Base-by-base conservation (phyloP, 2,888 invertebrate species). In the Andrena bucephala region DNA sequence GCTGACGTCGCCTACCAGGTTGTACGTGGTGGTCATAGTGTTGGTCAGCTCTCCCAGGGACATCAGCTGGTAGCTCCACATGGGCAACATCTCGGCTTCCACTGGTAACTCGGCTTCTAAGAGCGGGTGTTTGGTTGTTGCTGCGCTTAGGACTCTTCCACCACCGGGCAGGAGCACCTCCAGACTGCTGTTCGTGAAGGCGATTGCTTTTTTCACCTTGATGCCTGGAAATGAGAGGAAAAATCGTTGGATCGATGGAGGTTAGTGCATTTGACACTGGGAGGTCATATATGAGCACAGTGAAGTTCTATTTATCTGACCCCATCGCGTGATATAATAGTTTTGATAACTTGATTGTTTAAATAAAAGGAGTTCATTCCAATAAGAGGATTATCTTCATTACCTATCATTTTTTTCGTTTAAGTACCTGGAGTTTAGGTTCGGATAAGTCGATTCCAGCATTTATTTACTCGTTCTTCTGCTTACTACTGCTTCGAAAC, bases 81-180 rank as follows among this genome's bases (percentile, higher is more conserved):
- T 97, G 57, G 98, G 97, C 69, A 98, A 94, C 97, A 98, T 97
- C 95, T 98, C 97, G 5, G 98, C 98, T 95, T 98, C 98, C 0
- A 98, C 97, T 0, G 98, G 98, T 84, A 98, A 93, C 0, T 97
- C 97, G 0, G 97, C 97, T 95, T 98, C 97, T 71, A 98, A 93
- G 16, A 98, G 94, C 0, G 98, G 98, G 94, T 98, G 98, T 69
- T 97, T 96, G 0, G 97, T 97, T 52, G 96, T 96, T 0, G 98
- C 97, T 0, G 97, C 96, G 73, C 97, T 97, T 91, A 97, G 95
- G 63, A 97, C 95, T 86, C 96, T 95, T 1, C 97, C 97, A 59
- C 96, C 96, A 94, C 96, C 97, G 1, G 97, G 96, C 2, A 97
- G 96, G 86, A 95, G 96, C 6, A 97, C 95, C n/a, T 96, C 95